Evolutionary conservation across 2,888 invertebrate species (phyloP), one percentile per base, ranked within the genome.

Genomic region (Dichetophora obliterata): DNA sequence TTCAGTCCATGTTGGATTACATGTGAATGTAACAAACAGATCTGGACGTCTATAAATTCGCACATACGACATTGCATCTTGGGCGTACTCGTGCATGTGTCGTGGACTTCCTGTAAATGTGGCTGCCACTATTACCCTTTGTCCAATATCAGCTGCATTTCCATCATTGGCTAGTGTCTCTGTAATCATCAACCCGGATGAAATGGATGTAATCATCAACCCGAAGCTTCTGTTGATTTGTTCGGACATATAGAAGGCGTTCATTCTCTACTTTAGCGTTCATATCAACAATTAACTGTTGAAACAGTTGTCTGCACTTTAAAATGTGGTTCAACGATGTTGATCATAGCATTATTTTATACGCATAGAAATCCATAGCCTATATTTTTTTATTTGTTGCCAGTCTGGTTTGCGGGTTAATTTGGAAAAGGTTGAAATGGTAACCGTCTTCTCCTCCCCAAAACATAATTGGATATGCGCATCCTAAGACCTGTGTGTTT

Each of bases 131-230:
- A 81, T 78, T 16, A 54, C 22, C 65, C 57, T 63, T 57, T 57
- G 34, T 37, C 78, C 72, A 72, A 79, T 68, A 77, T 79, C 61
- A 85, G 82, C 82, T 78, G 83, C 87, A 81, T 79, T n/a, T n/a
- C n/a, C n/a, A n/a, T n/a, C n/a, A n/a, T n/a, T n/a, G n/a, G n/a
- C n/a, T n/a, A n/a, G n/a, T n/a, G n/a, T n/a, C n/a, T n/a, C n/a
- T n/a, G n/a, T n/a, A n/a, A n/a, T n/a, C n/a, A n/a, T n/a, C n/a
- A n/a, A n/a, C n/a, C n/a, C n/a, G n/a, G n/a, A n/a, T n/a, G n/a
- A n/a, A n/a, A n/a, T n/a, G n/a, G n/a, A n/a, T n/a, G n/a, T n/a
- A n/a, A n/a, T 79, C 77, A 78, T 84, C 83, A 76, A 84, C 37
- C n/a, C 68, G 34, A 16, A 27, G 65, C 5, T 14, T 31, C n/a